Conservation (phyloP, 2,113 vertebrate genomes). For the Merops nubicus region DNA sequence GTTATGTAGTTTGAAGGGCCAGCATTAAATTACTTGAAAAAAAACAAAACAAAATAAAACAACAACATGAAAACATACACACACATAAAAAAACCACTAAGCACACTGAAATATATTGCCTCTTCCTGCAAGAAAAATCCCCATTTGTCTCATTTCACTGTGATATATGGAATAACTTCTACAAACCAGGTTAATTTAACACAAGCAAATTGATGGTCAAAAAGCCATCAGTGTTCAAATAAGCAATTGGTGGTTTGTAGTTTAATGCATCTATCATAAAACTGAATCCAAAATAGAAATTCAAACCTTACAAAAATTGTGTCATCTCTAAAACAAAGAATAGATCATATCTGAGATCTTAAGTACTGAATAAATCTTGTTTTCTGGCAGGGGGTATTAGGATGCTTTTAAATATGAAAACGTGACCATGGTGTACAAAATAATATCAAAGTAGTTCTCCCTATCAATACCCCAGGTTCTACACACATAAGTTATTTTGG, state of each 20-base stretch:
- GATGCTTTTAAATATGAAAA: background rate
- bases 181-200: background rate
- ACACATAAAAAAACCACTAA: background rate
- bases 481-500: background rate
- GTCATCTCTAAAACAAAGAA: background rate
- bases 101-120: background rate
- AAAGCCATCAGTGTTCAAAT: background rate
- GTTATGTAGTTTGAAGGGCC: background rate
- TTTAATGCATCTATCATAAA: background rate
- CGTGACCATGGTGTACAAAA: background rate
- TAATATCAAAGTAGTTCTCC: background rate
- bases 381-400: background rate
- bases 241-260: background rate
- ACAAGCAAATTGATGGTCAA: background rate
- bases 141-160: background rate
- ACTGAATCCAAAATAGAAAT: background rate
- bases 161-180: background rate
- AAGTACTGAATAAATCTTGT: background rate
- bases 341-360: background rate
- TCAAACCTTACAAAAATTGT: background rate
- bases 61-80: background rate
- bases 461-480: background rate
- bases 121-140: background rate
- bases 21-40: background rate
- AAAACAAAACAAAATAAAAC: too few species aligned